Evolutionary conservation across 2,888 invertebrate genomes (phyloP), one percentile per base, ranked within the genome.

Genomic region (Miltochrista miniata): DNA sequence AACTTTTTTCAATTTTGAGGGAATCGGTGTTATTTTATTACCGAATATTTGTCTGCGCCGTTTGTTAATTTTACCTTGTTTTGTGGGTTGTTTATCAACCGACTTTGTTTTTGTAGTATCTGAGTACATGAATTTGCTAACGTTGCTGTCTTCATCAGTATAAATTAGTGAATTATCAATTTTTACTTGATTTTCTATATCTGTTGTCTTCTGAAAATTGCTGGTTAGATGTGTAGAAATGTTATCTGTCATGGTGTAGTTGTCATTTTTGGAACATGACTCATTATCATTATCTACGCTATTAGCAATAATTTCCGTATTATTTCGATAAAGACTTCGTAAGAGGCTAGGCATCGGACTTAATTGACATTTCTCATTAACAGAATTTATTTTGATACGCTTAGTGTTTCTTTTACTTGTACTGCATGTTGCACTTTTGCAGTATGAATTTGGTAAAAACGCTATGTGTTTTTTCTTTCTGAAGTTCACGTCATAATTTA

Each of bases 301-400:
- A 29, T 52, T 70, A 30, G 54, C 63, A 1, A 68, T 42, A 29
- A 72, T 67, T 3, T 53, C 61, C 11, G 68, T 53, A 45, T 77
- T 70, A 45, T 70, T 73, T 9, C 56, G 68, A 38, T 75, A 83
- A 35, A 83, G 71, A 40, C 65, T 80, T 60, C 73, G 74, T 9
- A 83, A 58, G 29, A 84, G 61, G 52, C 79, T 82, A 3, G 81
- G 75, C 51, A 76, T 63, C 7, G 54, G 41, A 13, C 70, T 57
- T 34, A 75, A 48, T 12, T 62, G 56, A 2, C 51, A 24, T 41
- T 51, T 51, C 0, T 54, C 47, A 11, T 49, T 41, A 29, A 35
- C n/a, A 11, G 43, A 47, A 31, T 61, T 43, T 29, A 43, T 14
- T 1, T 33, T 48, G 5, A 37, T 14, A 12, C 59, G 49, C 10